Conservation (phyloP, 2,797 vertebrate genomes). For the Schizopygopsis malacanthus region DNA sequence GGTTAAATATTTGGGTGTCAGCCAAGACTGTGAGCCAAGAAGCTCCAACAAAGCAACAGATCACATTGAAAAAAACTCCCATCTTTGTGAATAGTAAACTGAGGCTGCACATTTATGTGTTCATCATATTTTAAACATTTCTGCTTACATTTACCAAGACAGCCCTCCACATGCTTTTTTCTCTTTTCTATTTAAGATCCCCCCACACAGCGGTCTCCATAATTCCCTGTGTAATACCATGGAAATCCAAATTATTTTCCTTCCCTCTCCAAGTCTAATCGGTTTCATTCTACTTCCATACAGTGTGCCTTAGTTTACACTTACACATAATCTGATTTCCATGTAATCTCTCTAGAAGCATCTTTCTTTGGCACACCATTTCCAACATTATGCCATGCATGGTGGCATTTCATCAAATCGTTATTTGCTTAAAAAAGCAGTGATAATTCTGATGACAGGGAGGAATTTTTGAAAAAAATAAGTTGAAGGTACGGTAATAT, state of each 20-base stretch:
- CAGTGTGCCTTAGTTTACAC: constrained; percentile 6
- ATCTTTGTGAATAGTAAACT: neutral
- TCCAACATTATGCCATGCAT: constrained; percentile 36
- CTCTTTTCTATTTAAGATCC: neutral
- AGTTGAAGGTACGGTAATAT: constrained; percentile 63
- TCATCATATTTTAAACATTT: constrained; percentile 1
- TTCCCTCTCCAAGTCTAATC: constrained; percentile 17
- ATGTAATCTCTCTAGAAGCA: constrained; percentile 53
- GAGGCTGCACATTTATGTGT: neutral
- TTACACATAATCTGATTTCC: constrained; percentile 56
- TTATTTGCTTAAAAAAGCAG: constrained; percentile 57
- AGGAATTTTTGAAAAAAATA: constrained; percentile 60
- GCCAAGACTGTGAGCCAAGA: constrained; percentile 9
- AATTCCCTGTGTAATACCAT: neutral
- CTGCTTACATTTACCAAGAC: constrained; percentile 3
- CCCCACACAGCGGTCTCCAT: neutral
- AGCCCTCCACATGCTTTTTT: neutral
- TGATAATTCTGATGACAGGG: constrained; percentile 62
- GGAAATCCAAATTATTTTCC: constrained; percentile 9
- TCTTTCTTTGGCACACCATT: constrained; percentile 48
- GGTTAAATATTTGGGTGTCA: neutral
- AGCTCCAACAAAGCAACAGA: neutral
- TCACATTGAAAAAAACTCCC: neutral
- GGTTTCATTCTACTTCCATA: constrained; percentile 25
- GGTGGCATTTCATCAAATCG: constrained; percentile 62